phyloP scores from a whole-genome alignment of 92 coral and sea anemone genomes.

The Hydrozoanthus gracilis region DNA sequence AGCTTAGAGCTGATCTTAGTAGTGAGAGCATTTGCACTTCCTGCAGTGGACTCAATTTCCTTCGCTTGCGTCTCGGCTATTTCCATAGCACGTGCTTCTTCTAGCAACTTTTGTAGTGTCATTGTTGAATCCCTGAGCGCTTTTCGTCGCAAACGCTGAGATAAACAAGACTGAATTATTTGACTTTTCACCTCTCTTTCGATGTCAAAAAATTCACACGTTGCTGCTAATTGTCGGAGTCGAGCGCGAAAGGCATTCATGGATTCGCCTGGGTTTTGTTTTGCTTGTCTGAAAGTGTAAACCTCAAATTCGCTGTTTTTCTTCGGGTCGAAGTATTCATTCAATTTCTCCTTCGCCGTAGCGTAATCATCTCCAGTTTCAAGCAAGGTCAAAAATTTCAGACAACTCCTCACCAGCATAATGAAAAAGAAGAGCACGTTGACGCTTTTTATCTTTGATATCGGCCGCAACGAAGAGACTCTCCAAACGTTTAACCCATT shows the following conservation, averaged over 20 bases:
- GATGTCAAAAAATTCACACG: slow-evolving; percentile 34
- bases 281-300: too few relatives aligned
- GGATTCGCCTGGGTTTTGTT: slow-evolving; percentile 54
- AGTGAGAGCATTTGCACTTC: too few relatives aligned
- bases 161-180: background rate
- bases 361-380: slow-evolving; percentile 35
- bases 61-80: background rate
- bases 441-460: slow-evolving; percentile 51
- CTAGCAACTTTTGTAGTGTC: slow-evolving; percentile 9
- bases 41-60: slow-evolving; percentile 33
- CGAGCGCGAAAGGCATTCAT: too few relatives aligned
- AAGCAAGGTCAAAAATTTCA: slow-evolving; percentile 3
- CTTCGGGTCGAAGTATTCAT: slow-evolving; percentile 55
- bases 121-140: slow-evolving; percentile 5
- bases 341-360: slow-evolving; percentile 38
- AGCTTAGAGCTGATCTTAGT: background rate
- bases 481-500: slow-evolving; percentile 60
- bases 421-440: slow-evolving; percentile 45
- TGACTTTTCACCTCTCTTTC: too few relatives aligned
- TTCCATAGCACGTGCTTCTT: slow-evolving; percentile 14
- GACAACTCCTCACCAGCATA: slow-evolving; percentile 38
- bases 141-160: slow-evolving; percentile 19
- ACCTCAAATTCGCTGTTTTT: slow-evolving; percentile 50
- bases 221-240: slow-evolving; percentile 29
- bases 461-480: slow-evolving; percentile 63